Percentiles rank a stretch among this genome's conserved stretches.
phyloP scores from a whole-genome alignment of 2,888 invertebrate genomes.

The Lasioglossum morio region DNA sequence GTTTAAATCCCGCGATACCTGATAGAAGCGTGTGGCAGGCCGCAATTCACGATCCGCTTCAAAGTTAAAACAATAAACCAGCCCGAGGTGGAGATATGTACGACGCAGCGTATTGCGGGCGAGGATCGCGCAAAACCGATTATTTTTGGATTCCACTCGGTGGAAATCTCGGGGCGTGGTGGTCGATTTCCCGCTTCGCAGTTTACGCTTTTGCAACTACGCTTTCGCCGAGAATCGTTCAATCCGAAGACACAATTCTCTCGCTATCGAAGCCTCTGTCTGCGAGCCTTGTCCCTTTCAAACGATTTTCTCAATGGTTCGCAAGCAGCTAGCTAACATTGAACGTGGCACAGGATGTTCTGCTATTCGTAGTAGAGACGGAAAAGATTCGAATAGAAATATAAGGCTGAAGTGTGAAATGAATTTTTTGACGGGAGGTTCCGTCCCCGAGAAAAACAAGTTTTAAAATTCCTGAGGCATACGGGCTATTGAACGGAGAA shows the following conservation, averaged over 20 bases:
- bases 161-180: background rate
- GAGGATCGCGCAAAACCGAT: slow-evolving; percentile 4
- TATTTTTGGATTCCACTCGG: slow-evolving; percentile 44
- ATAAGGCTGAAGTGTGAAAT: background rate
- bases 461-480: background rate
- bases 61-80: slow-evolving; percentile 55
- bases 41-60: slow-evolving; percentile 27
- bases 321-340: background rate
- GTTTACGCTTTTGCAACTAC: background rate
- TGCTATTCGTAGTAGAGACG: background rate
- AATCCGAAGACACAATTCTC: background rate
- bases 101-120: slow-evolving; percentile 1
- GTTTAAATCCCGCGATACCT: slow-evolving; percentile 27
- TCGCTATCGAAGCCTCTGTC: background rate
- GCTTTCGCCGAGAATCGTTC: background rate
- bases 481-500: background rate
- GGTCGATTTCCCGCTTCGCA: background rate
- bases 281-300: background rate
- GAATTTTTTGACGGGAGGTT: background rate
- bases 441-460: background rate
- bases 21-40: slow-evolving; percentile 46
- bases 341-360: background rate
- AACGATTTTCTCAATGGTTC: background rate
- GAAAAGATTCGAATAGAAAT: background rate
- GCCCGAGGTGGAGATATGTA: slow-evolving; percentile 29